Evolutionary conservation across 1,140 invertebrate genomes (phyloP).

Genomic region (Tetraneura akinire): DNA sequence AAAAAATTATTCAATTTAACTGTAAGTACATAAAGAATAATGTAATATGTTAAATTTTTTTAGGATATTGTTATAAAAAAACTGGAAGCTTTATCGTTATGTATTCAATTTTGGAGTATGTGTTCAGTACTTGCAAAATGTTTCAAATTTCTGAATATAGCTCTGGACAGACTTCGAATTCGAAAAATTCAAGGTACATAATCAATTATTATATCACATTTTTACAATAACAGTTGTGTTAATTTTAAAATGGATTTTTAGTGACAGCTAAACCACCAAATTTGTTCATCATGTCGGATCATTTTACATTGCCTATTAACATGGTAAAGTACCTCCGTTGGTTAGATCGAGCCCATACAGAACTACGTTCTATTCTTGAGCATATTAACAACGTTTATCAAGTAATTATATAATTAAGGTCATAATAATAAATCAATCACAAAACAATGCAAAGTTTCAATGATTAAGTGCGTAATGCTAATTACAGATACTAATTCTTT

Average conservation of each 20-base stretch:
- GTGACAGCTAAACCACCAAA: not conserved
- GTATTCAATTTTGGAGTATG: slow-evolving; percentile 44
- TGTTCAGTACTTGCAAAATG: slow-evolving; percentile 37
- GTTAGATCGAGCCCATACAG: slow-evolving; percentile 3
- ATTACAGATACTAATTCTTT: slow-evolving; percentile 42
- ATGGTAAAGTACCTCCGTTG: not conserved
- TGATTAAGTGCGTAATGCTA: not conserved
- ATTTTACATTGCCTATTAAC: not conserved
- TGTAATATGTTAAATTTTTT: not conserved
- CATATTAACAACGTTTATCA: slow-evolving; percentile 42
- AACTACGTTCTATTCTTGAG: slow-evolving; percentile 43
- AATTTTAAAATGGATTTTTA: not conserved
- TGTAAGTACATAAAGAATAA: not conserved
- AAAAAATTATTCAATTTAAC: no score
- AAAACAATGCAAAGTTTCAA: no score
- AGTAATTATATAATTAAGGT: not conserved
- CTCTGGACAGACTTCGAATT: slow-evolving; percentile 13
- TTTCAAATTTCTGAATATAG: slow-evolving; percentile 36
- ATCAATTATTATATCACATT: no score
- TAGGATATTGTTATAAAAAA: slow-evolving; percentile 42
- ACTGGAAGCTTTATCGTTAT: slow-evolving; percentile 38
- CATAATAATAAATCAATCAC: no score
- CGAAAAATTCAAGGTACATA: slow-evolving; percentile 28
- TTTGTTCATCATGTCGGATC: slow-evolving; percentile 11
- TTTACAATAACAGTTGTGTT: no score